Percentiles rank a stretch among this genome's conserved stretches.
Conservation (phyloP, 2,797 vertebrate species). For the Silurus lanzhouensis region DNA sequence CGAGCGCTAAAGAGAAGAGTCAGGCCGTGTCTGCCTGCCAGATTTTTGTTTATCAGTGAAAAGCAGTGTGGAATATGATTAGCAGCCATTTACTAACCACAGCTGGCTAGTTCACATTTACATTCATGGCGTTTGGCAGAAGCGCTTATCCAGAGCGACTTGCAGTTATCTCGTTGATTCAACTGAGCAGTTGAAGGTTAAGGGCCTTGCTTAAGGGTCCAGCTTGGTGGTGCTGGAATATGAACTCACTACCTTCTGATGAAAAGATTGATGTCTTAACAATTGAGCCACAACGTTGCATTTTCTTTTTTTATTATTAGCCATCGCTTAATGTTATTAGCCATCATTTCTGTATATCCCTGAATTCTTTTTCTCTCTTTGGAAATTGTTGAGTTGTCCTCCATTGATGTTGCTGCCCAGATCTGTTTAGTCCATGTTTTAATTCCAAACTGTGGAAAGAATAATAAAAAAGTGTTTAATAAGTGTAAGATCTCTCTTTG, state of each 20-base stretch:
- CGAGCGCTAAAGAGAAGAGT: background rate
- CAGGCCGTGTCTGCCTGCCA: constrained; percentile 22
- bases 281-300: background rate
- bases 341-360: background rate
- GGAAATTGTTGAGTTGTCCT: background rate
- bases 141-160: too few relatives aligned
- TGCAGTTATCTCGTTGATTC: too few relatives aligned
- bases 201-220: too few relatives aligned
- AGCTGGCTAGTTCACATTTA: background rate
- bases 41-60: constrained; percentile 32
- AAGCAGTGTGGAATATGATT: constrained; percentile 39
- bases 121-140: too few relatives aligned
- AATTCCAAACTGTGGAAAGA: constrained; percentile 22
- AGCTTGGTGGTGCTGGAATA: too few relatives aligned
- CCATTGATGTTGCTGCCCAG: background rate
- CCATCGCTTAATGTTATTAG: too few relatives aligned
- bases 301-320: background rate
- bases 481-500: background rate
- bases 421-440: constrained; percentile 7
- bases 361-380: background rate
- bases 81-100: constrained; percentile 10
- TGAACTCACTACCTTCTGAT: too few relatives aligned
- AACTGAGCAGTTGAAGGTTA: too few relatives aligned
- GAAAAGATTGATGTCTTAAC: too few relatives aligned
- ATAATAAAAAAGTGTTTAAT: constrained; percentile 29